Evolutionary conservation across 1,140 invertebrate genomes (phyloP).

Genomic region (silkworm (Bombyx mori)): DNA sequence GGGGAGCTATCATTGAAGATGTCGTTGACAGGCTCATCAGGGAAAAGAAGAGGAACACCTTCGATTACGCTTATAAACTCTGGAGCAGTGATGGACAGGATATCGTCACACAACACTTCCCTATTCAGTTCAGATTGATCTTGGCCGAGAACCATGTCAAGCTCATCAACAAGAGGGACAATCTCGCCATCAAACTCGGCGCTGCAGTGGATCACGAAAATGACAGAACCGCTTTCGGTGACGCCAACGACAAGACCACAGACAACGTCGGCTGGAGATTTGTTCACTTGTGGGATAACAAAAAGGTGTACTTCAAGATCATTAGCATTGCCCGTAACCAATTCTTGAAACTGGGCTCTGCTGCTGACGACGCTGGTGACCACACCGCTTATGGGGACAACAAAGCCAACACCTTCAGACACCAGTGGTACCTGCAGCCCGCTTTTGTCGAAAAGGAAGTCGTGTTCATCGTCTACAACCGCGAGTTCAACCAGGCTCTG

Average conservation of each 20-base stretch:
- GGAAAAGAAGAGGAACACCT: constrained; percentile 1
- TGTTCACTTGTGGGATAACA: background rate
- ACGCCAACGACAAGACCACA: background rate
- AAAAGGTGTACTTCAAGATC: constrained; percentile 3
- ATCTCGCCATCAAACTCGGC: constrained; percentile 1
- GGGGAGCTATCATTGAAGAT: background rate
- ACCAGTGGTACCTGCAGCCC: constrained; percentile 4
- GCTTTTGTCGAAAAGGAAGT: background rate
- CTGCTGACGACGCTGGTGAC: background rate
- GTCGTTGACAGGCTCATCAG: constrained; percentile 1
- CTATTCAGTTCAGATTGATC: constrained; percentile 4
- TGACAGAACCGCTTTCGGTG: background rate
- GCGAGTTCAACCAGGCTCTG: constrained; percentile 6
- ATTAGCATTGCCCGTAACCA: background rate
- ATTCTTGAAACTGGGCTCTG: background rate
- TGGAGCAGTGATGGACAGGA: background rate
- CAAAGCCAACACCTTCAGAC: background rate
- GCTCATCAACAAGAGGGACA: constrained; percentile 4
- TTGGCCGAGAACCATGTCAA: background rate
- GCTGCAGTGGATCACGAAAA: background rate
- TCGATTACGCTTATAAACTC: constrained; percentile 1
- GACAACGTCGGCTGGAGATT: background rate
- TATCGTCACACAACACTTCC: background rate
- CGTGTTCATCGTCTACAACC: constrained; percentile 1
- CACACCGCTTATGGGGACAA: background rate